phyloP scores from a whole-genome alignment of 2,888 invertebrate species.

The Apamea sordens region DNA sequence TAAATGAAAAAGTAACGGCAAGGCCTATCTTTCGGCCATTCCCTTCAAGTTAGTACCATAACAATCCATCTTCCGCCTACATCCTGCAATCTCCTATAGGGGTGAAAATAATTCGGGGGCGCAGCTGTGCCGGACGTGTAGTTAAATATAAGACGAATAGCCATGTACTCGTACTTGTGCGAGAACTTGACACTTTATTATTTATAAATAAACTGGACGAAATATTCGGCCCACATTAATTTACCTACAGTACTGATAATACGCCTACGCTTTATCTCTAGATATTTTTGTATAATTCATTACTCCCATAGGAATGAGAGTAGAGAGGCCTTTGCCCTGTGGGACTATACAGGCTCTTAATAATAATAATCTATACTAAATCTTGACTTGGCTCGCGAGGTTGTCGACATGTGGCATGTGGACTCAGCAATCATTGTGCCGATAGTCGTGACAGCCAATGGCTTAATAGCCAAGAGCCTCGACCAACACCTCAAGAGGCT shows the following conservation, averaged over 20 bases:
- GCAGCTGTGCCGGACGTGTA: conserved; percentile 65
- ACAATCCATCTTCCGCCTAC: conserved; percentile 58
- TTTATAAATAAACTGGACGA: conserved; percentile 43
- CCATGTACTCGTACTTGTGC: conserved; percentile 17
- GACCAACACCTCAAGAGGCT: no score
- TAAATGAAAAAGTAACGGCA: background rate
- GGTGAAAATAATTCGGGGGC: conserved; percentile 58
- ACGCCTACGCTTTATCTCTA: background rate
- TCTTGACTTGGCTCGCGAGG: no score
- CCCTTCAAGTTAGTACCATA: background rate
- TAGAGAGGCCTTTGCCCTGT: background rate
- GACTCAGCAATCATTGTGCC: no score
- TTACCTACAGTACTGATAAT: background rate
- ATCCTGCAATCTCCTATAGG: conserved; percentile 43
- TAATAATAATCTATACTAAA: background rate
- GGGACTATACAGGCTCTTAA: background rate
- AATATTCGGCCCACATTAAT: background rate
- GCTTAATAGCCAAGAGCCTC: no score
- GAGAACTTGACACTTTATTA: conserved; percentile 56
- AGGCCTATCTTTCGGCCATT: background rate
- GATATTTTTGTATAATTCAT: conserved; percentile 1
- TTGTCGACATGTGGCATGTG: no score
- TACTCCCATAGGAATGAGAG: background rate
- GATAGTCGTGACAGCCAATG: no score
- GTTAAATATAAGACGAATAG: conserved; percentile 63